phyloP scores from a whole-genome alignment of 1,140 invertebrate genomes.

The Drosophila leontia region DNA sequence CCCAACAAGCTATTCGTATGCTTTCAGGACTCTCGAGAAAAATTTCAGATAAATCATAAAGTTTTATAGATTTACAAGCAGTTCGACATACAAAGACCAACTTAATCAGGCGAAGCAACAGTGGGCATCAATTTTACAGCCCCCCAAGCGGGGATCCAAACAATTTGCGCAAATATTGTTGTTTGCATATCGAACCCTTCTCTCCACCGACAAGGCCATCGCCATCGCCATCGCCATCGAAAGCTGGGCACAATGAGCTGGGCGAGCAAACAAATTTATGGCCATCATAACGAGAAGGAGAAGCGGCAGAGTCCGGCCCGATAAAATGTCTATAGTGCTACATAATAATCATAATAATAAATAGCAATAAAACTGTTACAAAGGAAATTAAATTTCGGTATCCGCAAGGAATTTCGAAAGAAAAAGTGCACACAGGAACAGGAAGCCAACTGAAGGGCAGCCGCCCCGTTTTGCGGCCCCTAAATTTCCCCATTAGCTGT shows the following conservation, averaged over 20 bases:
- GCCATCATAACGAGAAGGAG: slow-evolving; percentile 41
- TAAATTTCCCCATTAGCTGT: slow-evolving; percentile 57
- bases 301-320: slow-evolving; percentile 4
- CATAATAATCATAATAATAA: slow-evolving; percentile 70
- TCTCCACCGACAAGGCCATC: slow-evolving; percentile 9
- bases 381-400: slow-evolving; percentile 68
- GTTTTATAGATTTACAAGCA: slow-evolving; percentile 64
- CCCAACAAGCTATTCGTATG: not conserved
- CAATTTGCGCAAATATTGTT: slow-evolving; percentile 67
- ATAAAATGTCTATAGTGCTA: slow-evolving; percentile 50
- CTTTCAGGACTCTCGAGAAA: not conserved
- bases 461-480: slow-evolving; percentile 29
- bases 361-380: slow-evolving; percentile 67
- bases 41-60: slow-evolving; percentile 51
- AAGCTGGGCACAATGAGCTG: slow-evolving; percentile 44
- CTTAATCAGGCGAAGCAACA: slow-evolving; percentile 58
- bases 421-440: slow-evolving; percentile 55
- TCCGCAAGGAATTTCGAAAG: slow-evolving; percentile 48
- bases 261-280: slow-evolving; percentile 62
- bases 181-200: slow-evolving; percentile 65
- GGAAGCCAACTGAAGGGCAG: slow-evolving; percentile 20
- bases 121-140: slow-evolving; percentile 54
- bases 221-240: slow-evolving; percentile 5
- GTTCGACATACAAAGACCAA: slow-evolving; percentile 44
- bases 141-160: slow-evolving; percentile 26